Conservation (phyloP, 2,888 invertebrate species). For the Colostygia pectinataria region DNA sequence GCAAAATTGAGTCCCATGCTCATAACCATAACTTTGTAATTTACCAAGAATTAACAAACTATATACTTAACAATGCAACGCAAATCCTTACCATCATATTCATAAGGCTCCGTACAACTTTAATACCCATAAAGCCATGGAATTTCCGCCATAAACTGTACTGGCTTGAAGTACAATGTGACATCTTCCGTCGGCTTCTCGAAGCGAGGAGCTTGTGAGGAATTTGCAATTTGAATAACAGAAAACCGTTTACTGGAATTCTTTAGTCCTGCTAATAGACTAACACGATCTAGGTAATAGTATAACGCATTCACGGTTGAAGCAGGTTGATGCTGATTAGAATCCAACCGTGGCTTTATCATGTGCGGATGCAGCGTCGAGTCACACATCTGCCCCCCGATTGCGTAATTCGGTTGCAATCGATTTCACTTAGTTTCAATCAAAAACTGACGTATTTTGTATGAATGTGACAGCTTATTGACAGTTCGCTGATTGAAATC, state of each 20-base stretch:
- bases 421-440: no score
- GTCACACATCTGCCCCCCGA: no score
- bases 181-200: conserved; percentile 20
- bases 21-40: no score
- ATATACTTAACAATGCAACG: no score
- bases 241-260: conserved; percentile 24
- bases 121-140: conserved; percentile 12
- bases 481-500: no score
- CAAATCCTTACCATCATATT: background rate
- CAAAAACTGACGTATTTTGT: no score
- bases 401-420: no score
- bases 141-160: conserved; percentile 12
- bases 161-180: conserved; percentile 21
- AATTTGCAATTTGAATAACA: conserved; percentile 24
- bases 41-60: no score
- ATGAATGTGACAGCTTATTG: no score
- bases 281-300: conserved; percentile 1
- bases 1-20: no score
- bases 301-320: background rate
- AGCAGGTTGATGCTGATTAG: conserved; percentile 1
- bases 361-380: no score
- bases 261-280: conserved; percentile 19
- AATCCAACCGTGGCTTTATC: no score
- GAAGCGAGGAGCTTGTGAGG: background rate
- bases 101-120: background rate